Base-by-base conservation (phyloP, 2,113 vertebrate genomes). In the Cryptomyrus ogoouensis region DNA sequence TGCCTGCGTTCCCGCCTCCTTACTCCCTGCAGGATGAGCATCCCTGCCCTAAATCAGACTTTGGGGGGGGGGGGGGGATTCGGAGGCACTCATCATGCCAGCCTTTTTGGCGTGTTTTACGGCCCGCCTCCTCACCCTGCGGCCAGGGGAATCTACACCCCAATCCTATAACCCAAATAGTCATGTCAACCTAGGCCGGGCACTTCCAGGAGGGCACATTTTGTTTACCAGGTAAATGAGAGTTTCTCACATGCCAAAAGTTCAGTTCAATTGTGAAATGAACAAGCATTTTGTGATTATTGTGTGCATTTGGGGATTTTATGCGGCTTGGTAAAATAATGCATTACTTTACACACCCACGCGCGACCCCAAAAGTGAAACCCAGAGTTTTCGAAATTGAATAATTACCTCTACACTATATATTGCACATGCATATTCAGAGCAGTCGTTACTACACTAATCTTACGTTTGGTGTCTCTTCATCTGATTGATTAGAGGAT, bases 141-240 rank as follows among this genome's bases (percentile, higher is more conserved):
- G 5, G 88, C 83, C 88, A 89, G 58, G 91, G 56, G 15, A 91
- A 89, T 92, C 90, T 88, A 66, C 90, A 88, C 89, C 88, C 91
- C 66, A 88, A 92, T 91, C 90, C 90, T 85, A 90, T 42, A 53
- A 70, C 91, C 89, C 58, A 44, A 39, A 39, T 17, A 87, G n/a
- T 39, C 31, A 42, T 39, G 10, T 8, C 35, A 62, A 12, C 39
- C 13, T 58, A 56, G 42, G 35, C 27, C 19, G 0, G 12, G 10
- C 27, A 39, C 70, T 35, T 44, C 31, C 66, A 44, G 27, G 2
- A 42, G 17, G 35, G 74, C 10, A 27, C n/a, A 31, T 70, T 70
- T 31, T 31, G 27, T 70, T 31, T 13, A 31, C 10, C 10, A 27
- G 10, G n/a, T 31, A 70, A 70, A 31, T 70, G n/a, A 70, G n/a